These are phyloP conservation scores for Hecatera dysodea DNA, from an alignment of 2,888 invertebrate genomes.

Conservation along the genomic window DNA sequence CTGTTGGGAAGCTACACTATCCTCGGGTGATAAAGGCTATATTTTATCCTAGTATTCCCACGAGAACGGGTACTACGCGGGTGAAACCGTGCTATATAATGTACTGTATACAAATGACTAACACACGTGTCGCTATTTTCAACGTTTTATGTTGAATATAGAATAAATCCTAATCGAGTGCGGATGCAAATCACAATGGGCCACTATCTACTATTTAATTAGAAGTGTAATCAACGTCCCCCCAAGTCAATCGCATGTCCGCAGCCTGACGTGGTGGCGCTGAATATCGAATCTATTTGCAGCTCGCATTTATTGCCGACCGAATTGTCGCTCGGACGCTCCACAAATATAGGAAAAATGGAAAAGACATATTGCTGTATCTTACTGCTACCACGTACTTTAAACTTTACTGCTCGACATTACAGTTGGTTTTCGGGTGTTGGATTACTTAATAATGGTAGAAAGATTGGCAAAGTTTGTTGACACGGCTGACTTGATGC, in stretches of 20 bases:
- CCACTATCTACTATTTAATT: constrained; percentile 18
- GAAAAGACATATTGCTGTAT: constrained; percentile 69
- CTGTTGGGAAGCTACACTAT: too few relatives aligned
- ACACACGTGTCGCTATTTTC: too few relatives aligned
- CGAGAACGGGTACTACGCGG: too few relatives aligned
- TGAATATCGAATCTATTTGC: constrained; percentile 57
- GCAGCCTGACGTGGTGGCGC: constrained; percentile 51
- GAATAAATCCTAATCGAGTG: constrained; percentile 2
- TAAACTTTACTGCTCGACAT: constrained; percentile 36
- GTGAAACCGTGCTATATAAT: too few relatives aligned
- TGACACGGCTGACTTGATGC: constrained; percentile 74
- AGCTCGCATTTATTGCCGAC: constrained; percentile 71
- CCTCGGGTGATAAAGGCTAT: too few relatives aligned
- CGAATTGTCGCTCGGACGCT: constrained; percentile 67
- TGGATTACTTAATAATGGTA: constrained; percentile 73
- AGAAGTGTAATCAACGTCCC: constrained; percentile 35
- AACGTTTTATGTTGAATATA: not conserved
- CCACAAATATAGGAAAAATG: constrained; percentile 75
- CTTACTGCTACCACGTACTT: constrained; percentile 21
- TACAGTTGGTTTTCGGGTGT: constrained; percentile 51
- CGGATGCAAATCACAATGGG: not conserved
- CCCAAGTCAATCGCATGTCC: constrained; percentile 37
- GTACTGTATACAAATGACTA: too few relatives aligned
- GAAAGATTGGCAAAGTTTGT: constrained; percentile 80
- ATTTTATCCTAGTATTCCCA: too few relatives aligned